Base-by-base conservation (phyloP, 2,888 invertebrate species). In the Ischnura elegans region DNA sequence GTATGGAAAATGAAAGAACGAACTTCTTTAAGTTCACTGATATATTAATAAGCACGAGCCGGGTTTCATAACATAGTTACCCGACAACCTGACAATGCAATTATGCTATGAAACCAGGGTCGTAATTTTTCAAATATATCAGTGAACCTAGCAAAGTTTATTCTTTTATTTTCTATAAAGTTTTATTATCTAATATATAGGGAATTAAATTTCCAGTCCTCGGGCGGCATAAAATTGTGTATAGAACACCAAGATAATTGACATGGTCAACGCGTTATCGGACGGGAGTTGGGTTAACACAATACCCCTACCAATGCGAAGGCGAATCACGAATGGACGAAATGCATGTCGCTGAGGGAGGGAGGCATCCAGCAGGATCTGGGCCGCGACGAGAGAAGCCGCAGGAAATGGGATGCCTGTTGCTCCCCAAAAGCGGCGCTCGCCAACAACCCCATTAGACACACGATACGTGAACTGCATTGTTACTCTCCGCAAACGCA, bases 381-480 rank as follows among this genome's bases (percentile, higher is more conserved):
- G n/a, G 10, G 36, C 76, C 29, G 10, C 10, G 10, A 76, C 10
- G 10, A 6, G 76, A 36, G 36, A 76, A 76, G 76, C 76, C 76
- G 76, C 76, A 76, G 29, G 61, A 21, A 76, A 76, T 76, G 76
- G 76, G 76, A 76, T 76, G 76, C 76, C 36, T 76, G 36, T 76
- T 76, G 76, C 76, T 36, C 76, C 2, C 29, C 29, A 36, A 29
- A 76, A 76, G 29, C 36, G 1, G 8, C n/a, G 21, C n/a, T n/a
- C 61, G 8, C 76, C 76, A 36, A 10, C 36, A 36, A 29, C 16
- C 36, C 76, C 29, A 76, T 21, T 13, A 36, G 29, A 6, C 36
- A 1, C 10, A 13, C 25, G 36, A 76, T 36, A 76, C 76, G 6
- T 36, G 29, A 36, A 36, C 10, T 3, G 2, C 1, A n/a, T 13